Base-by-base conservation (phyloP, 2,113 vertebrate species). In the Orthonyx spaldingii region DNA sequence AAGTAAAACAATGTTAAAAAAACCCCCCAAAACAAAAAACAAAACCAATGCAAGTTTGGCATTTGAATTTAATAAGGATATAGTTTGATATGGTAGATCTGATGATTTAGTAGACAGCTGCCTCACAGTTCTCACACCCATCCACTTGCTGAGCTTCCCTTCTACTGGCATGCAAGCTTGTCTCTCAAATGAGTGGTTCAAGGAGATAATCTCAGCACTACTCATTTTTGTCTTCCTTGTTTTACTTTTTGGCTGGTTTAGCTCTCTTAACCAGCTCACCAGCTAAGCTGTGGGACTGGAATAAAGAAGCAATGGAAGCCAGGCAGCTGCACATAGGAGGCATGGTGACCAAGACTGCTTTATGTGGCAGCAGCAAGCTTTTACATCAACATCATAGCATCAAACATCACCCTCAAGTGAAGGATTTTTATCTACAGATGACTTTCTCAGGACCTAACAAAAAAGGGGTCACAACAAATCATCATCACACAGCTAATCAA, bases 371-470 rank as follows among this genome's bases (percentile, higher is more conserved):
- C 88, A 86, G 82, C 53, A 88, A 86, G 55, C 63, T 83, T 91
- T 90, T 24, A 88, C 37, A 72, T 61, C 59, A 86, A 77, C 59
- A 35, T 11, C 2, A 3, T 9, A 90, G 81, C 66, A 71, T 77
- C 63, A 84, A 90, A 77, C 75, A 12, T 7, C 75, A 90, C 46
- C 66, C 71, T 90, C 41, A 86, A 92, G 83, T 46, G 66, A 69
- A 50, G 79, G 61, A 56, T 27, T 92, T 93, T 93, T 93, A 88
- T 69, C 90, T 88, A 57, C 18, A 92, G 66, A 72, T 80, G 18
- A 89, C 64, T 93, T 95, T 95, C 93, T 95, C 89, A 93, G 78
- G 93, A 82, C 87, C 93, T 83, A 89, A 90, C 59, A 85, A 87
- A 91, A 91, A 93, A 63, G 49, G 13, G 84, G 84, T 84, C 91